Percentiles rank a stretch among this genome's conserved stretches.
phyloP scores from a whole-genome alignment of 2,888 invertebrate genomes.

The Maniola hyperantus region DNA sequence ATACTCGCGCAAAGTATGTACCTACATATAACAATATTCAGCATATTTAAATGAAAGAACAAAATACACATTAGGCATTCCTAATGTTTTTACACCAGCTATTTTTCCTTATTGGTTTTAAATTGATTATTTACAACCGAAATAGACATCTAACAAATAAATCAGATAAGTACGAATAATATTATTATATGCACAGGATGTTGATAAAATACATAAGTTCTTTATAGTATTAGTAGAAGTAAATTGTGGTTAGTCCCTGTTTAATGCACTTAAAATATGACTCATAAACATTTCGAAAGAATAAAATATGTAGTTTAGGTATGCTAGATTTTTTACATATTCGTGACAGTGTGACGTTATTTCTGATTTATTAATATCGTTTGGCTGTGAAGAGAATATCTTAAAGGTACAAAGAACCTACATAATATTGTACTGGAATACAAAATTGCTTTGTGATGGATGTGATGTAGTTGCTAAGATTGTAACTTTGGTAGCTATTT shows the following conservation, averaged over 20 bases:
- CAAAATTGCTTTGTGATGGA: neutral
- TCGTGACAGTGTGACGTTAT: conserved; percentile 19
- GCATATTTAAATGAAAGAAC: too few species aligned
- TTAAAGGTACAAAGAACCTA: neutral
- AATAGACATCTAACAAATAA: neutral
- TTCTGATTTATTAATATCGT: conserved; percentile 2
- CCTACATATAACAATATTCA: too few species aligned
- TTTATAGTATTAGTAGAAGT: conserved; percentile 7
- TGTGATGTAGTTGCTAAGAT: too few species aligned
- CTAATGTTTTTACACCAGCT: too few species aligned
- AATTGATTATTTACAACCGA: neutral
- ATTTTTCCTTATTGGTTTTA: too few species aligned
- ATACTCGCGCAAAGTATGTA: too few species aligned
- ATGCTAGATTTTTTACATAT: conserved; percentile 17
- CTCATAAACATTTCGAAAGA: conserved; percentile 10
- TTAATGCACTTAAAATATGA: conserved; percentile 14
- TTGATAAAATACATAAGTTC: neutral
- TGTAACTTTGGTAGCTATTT: too few species aligned
- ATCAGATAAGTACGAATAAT: neutral
- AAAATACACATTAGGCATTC: too few species aligned
- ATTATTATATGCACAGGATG: neutral
- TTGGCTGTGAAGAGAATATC: neutral
- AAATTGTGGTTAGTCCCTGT: conserved; percentile 16
- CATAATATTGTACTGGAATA: too few species aligned
- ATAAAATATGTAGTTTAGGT: neutral